A percentile compares a stretch with the other conserved stretches of the same genome.
Conservation (phyloP, 1,140 invertebrate genomes). For the Dysdera silvatica region DNA sequence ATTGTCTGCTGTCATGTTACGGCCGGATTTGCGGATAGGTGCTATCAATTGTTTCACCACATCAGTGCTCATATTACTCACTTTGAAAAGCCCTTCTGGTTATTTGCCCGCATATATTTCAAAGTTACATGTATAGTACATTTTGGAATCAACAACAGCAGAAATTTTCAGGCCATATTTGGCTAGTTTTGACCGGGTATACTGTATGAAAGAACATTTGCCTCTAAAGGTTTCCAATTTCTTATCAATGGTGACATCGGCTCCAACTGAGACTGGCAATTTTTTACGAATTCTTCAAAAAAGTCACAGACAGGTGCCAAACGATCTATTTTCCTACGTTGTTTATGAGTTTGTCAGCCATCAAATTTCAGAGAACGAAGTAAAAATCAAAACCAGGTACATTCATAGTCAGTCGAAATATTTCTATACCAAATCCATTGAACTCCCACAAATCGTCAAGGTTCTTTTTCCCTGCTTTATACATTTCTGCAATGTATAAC, state of each 20-base stretch:
- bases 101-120: slow-evolving; percentile 32
- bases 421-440: too few species aligned
- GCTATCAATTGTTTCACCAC: slow-evolving; percentile 24
- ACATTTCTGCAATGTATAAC: too few species aligned
- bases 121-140: slow-evolving; percentile 26
- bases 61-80: not conserved
- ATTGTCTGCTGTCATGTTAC: slow-evolving; percentile 30
- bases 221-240: slow-evolving; percentile 24
- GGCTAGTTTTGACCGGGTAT: slow-evolving; percentile 27
- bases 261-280: slow-evolving; percentile 13
- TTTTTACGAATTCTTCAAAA: slow-evolving; percentile 28
- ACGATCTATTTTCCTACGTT: slow-evolving; percentile 6
- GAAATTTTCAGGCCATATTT: slow-evolving; percentile 36
- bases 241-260: slow-evolving; percentile 15
- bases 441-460: too few species aligned
- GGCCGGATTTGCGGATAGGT: slow-evolving; percentile 2
- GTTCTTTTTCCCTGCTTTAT: too few species aligned
- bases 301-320: slow-evolving; percentile 28
- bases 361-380: not conserved
- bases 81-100: slow-evolving; percentile 20
- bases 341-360: not conserved
- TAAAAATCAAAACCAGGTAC: slow-evolving; percentile 16
- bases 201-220: slow-evolving; percentile 25
- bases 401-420: too few species aligned
- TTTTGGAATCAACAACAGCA: slow-evolving; percentile 22